Conservation (phyloP, 2,797 vertebrate genomes). For the Selene dorsalis region DNA sequence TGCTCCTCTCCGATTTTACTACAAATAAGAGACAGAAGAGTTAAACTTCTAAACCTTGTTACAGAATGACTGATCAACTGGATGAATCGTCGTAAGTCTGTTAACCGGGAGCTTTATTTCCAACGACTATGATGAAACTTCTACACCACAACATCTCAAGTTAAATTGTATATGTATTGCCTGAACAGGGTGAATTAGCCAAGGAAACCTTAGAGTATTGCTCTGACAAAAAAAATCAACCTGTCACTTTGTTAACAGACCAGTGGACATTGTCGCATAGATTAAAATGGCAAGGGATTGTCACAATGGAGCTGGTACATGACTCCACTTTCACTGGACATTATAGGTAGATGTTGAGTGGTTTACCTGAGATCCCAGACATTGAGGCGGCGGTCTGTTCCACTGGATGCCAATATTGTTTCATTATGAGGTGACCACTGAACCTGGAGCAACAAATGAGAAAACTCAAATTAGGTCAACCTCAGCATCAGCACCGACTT, state of each 20-base stretch:
- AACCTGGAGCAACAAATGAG: conserved; percentile 81
- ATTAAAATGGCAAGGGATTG: not conserved
- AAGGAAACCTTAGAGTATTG: not conserved
- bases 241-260: not conserved
- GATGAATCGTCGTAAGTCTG: not conserved
- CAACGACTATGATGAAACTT: not conserved
- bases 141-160: not conserved
- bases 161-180: not conserved
- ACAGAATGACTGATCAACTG: not conserved
- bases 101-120: not conserved
- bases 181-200: not conserved
- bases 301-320: not conserved
- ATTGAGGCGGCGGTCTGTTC: conserved; percentile 89
- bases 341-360: no score
- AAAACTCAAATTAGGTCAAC: conserved; percentile 15
- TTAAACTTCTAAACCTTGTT: not conserved
- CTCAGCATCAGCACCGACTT: not conserved
- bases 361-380: conserved; percentile 93
- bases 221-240: not conserved
- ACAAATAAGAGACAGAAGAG: not conserved
- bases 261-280: not conserved
- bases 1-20: conserved; percentile 98
- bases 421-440: conserved; percentile 95
- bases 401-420: conserved; percentile 92
- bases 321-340: not conserved